phyloP scores from a whole-genome alignment of 2,888 invertebrate species.

The Aleiodes testaceus region DNA sequence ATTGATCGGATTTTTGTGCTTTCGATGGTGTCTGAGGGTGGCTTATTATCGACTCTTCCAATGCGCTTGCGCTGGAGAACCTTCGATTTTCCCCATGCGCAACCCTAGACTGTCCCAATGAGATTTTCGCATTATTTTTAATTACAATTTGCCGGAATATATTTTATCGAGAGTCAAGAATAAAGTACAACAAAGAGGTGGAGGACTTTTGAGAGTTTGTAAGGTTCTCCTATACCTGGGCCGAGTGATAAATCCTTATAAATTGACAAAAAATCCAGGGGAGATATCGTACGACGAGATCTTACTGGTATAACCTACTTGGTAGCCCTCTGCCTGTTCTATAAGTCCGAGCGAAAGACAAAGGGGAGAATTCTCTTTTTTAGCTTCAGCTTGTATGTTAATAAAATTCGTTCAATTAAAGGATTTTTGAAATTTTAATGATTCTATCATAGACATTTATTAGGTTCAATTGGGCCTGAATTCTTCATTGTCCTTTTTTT shows the following conservation, averaged over 20 bases:
- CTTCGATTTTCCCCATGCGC: slow-evolving; percentile 24
- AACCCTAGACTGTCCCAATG: neutral
- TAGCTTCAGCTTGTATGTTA: neutral
- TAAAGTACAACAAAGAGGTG: slow-evolving; percentile 40
- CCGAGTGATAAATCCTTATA: slow-evolving; percentile 70
- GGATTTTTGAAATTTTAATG: slow-evolving; percentile 1
- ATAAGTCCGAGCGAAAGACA: slow-evolving; percentile 1
- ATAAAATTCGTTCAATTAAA: slow-evolving; percentile 13
- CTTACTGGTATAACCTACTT: slow-evolving; percentile 62
- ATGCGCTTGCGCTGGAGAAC: neutral
- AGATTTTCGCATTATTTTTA: neutral
- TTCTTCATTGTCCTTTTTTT: slow-evolving; percentile 8
- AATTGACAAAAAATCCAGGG: slow-evolving; percentile 68
- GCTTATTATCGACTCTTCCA: neutral
- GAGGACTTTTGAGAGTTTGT: neutral
- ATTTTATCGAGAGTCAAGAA: neutral
- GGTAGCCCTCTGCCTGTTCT: slow-evolving; percentile 44
- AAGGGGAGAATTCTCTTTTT: neutral
- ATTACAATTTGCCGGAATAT: too few species aligned
- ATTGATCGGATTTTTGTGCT: slow-evolving; percentile 1
- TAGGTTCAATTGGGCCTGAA: slow-evolving; percentile 14
- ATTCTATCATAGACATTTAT: slow-evolving; percentile 33
- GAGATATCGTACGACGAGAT: slow-evolving; percentile 65
- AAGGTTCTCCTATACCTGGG: slow-evolving; percentile 53
- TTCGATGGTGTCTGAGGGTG: neutral